A percentile compares a stretch with the other conserved stretches of the same genome.
Evolutionary conservation across 2,888 invertebrate species (phyloP).

Genomic region (Lysandra bellargus): DNA sequence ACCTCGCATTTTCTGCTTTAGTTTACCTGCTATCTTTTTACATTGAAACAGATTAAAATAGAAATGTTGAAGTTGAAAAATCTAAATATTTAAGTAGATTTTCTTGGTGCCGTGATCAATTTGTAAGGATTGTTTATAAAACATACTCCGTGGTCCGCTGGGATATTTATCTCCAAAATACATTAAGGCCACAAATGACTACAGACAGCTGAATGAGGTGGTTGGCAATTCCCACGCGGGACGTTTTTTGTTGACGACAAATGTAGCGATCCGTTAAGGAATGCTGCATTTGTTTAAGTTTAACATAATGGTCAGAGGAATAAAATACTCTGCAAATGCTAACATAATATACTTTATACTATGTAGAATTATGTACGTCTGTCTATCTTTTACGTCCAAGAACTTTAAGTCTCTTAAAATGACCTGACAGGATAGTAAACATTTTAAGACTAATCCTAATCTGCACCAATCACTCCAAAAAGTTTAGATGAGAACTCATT

Average conservation of each 20-base stretch:
- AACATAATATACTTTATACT: too few relatives aligned
- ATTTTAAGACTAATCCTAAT: too few relatives aligned
- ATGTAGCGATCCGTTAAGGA: not conserved
- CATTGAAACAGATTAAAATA: not conserved
- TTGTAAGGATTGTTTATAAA: not conserved
- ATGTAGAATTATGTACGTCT: too few relatives aligned
- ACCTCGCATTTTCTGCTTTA: not conserved
- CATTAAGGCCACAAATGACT: constrained; percentile 8
- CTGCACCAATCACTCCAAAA: too few relatives aligned
- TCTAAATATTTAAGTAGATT: not conserved
- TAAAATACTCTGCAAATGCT: not conserved
- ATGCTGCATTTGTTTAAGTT: not conserved
- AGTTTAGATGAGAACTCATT: too few relatives aligned
- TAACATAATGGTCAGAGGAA: not conserved
- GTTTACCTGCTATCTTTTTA: not conserved
- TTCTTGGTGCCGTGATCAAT: not conserved
- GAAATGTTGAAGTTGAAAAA: not conserved
- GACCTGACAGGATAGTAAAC: too few relatives aligned
- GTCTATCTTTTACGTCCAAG: too few relatives aligned
- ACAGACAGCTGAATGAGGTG: not conserved
- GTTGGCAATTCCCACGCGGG: not conserved
- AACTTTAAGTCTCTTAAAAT: too few relatives aligned
- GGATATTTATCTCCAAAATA: not conserved
- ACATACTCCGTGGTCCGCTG: not conserved
- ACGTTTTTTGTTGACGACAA: not conserved